Percentiles rank a stretch among this genome's conserved stretches.
Conservation (phyloP, 2,888 invertebrate genomes). For the Automeris io region DNA sequence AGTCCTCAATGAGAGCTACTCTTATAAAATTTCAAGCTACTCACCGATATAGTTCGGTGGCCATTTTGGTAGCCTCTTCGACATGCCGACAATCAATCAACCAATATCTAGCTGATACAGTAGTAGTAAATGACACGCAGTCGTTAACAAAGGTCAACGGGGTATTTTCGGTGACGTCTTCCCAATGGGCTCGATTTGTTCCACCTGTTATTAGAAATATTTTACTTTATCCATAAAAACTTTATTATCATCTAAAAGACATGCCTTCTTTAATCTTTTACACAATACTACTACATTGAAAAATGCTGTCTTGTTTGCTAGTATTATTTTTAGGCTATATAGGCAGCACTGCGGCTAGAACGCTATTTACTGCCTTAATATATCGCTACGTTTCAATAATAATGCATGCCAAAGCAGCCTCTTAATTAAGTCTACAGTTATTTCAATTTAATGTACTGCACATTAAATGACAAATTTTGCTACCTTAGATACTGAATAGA, state of each 20-base stretch:
- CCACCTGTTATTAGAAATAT: conserved; percentile 82
- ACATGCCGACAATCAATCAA: conserved; percentile 98
- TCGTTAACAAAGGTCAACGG: conserved; percentile 99
- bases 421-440: conserved; percentile 22
- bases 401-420: conserved; percentile 55
- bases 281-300: conserved; percentile 69
- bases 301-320: conserved; percentile 21
- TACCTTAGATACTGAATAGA: conserved; percentile 23
- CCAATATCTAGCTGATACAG: conserved; percentile 99
- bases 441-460: conserved; percentile 15
- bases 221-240: conserved; percentile 11
- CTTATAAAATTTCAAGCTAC: no score
- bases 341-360: conserved; percentile 43
- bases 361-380: conserved; percentile 44
- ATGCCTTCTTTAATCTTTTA: conserved; percentile 29
- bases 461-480: conserved; percentile 15
- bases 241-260: conserved; percentile 16
- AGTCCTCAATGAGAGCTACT: background rate
- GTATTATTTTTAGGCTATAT: conserved; percentile 34
- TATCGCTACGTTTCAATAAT: conserved; percentile 26
- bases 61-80: conserved; percentile 98
- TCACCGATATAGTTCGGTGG: conserved; percentile 97
- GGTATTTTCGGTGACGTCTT: conserved; percentile 99
- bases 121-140: conserved; percentile 99
- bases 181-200: conserved; percentile 99